Evolutionary conservation across 2,797 vertebrate genomes (phyloP).

Genomic region (Mus caroli): DNA sequence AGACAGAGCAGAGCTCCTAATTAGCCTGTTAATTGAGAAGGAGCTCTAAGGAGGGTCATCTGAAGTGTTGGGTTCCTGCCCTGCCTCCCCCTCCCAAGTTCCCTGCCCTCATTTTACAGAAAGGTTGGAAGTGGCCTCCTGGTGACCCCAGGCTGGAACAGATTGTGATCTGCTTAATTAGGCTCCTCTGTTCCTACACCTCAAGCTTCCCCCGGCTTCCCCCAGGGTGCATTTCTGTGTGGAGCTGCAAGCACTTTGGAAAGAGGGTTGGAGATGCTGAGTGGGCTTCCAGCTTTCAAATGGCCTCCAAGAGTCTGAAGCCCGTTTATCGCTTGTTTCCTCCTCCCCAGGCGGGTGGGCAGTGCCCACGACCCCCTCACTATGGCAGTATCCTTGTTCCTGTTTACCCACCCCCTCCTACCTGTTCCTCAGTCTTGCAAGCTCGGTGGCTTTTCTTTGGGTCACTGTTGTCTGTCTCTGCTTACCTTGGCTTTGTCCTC

Average conservation of each 20-base stretch:
- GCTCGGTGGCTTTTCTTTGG: not conserved
- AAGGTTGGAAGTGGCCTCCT: slow-evolving; percentile 63
- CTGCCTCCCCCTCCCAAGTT: not conserved
- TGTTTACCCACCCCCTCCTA: not conserved
- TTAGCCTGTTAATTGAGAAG: slow-evolving; percentile 64
- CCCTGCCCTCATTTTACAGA: slow-evolving; percentile 51
- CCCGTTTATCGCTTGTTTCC: no score
- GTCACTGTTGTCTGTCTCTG: no score
- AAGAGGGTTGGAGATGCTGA: not conserved
- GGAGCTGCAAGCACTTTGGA: not conserved
- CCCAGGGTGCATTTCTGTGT: slow-evolving; percentile 59
- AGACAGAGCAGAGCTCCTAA: slow-evolving; percentile 55
- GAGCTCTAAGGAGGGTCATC: not conserved
- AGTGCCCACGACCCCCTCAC: no score
- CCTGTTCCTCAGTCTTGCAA: no score
- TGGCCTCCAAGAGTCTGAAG: not conserved
- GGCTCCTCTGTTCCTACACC: slow-evolving; percentile 34
- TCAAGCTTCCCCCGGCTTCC: not conserved
- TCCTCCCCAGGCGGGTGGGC: no score
- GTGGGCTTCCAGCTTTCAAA: not conserved
- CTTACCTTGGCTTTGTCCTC: not conserved
- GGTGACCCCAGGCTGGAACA: slow-evolving; percentile 65
- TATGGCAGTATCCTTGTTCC: not conserved
- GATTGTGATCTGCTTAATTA: slow-evolving; percentile 71
- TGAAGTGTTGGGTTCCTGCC: slow-evolving; percentile 32